Conservation (phyloP, 2,888 invertebrate genomes). For the Megalurothrips usitatus region DNA sequence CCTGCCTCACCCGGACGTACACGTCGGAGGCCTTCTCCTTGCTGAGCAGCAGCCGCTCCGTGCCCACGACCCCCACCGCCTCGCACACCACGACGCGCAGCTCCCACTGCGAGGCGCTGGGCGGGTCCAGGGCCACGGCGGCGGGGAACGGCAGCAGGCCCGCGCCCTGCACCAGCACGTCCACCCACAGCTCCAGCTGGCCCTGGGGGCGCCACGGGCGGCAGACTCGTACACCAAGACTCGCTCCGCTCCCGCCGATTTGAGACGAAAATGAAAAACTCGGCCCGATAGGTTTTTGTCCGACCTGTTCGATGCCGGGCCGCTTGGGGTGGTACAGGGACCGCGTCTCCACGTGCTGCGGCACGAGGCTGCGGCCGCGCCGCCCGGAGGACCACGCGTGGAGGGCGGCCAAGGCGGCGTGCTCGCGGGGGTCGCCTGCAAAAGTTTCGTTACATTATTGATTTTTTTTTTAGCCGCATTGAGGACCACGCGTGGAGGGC, state of each 20-base stretch:
- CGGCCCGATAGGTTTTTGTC: constrained; percentile 27
- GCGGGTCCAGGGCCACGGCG: constrained; percentile 69
- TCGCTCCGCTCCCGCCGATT: no score
- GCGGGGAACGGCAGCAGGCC: constrained; percentile 57
- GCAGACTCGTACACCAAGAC: no score
- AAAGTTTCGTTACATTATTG: no score
- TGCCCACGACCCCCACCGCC: constrained; percentile 57
- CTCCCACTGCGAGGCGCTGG: constrained; percentile 62
- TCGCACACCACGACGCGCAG: constrained; percentile 64
- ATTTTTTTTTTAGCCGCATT: no score
- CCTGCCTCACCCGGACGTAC: constrained; percentile 62
- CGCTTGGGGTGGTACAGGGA: constrained; percentile 68
- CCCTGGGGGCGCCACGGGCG: constrained; percentile 56
- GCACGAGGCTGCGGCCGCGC: constrained; percentile 73
- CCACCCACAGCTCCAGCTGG: constrained; percentile 83
- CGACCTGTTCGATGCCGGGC: constrained; percentile 68
- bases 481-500: no score
- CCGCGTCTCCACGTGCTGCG: constrained; percentile 87
- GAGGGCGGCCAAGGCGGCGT: constrained; percentile 68
- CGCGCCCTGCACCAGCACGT: constrained; percentile 64
- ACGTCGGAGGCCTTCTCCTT: constrained; percentile 73
- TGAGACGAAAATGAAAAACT: no score
- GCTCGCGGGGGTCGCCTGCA: constrained; percentile 45
- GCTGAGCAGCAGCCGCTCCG: constrained; percentile 63
- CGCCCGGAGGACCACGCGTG: constrained; percentile 63